Base-by-base conservation (phyloP, 1,140 invertebrate genomes). In the Sweltsa coloradensis region DNA sequence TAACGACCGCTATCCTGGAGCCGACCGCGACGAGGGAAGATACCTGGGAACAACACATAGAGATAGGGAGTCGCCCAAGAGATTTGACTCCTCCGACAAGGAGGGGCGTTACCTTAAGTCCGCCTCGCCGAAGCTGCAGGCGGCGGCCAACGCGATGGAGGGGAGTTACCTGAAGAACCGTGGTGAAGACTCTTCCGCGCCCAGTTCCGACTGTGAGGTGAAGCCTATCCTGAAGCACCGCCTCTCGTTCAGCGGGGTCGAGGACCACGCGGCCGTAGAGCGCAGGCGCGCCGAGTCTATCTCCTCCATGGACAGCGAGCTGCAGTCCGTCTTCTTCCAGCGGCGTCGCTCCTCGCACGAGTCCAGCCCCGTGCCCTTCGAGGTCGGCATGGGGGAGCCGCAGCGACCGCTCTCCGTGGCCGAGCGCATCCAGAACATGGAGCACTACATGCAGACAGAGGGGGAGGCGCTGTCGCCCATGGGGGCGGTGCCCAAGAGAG, bases 401-500 rank as follows among this genome's bases (percentile, higher is more conserved):
- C 29, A 39, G 34, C 57, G 60, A 21, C 60, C 55, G 2, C 50
- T 62, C 11, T 63, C 63, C 26, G 63, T 67, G 18, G 58, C 64
- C 6, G 62, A 67, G 42, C 51, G 65, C 2, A 57, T 65, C 3
- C 56, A 56, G 41, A 59, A 55, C 41, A 64, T 65, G 60, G 66
- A 68, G 53, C 56, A 54, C 45, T 50, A 65, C 46, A 36, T 64
- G 60, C 51, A 55, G 57, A 60, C 61, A 52, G 46, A 53, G 27
- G 36, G 50, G 14, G 41, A 45, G n/a, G 16, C 3, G 34, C 29
- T 11, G 21, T n/a, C 27, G 7, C 57, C 59, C 0, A 60, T 58
- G 9, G 64, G 61, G 11, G 63, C 63, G 19, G 57, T 64, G 39
- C 68, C 68, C 3, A 69, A 68, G 43, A 65, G 56, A 68, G 21